Evolutionary conservation across 2,113 vertebrate species (phyloP), one percentile per base, ranked within the genome.

Genomic region (Tragelaphus buxtoni): DNA sequence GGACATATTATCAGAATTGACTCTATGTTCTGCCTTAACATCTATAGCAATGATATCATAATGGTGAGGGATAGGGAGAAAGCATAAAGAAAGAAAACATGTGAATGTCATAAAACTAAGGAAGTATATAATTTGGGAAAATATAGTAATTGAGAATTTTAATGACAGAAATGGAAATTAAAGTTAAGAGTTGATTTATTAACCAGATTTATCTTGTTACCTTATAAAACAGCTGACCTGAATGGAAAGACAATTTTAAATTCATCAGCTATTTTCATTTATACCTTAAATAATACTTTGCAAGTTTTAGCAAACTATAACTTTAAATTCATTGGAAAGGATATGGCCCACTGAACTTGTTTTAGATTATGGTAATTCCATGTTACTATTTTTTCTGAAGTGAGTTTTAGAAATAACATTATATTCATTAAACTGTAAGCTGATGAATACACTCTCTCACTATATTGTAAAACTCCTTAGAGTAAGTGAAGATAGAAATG

Each of bases 231-330:
- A 60, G 32, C 17, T 61, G 56, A 82, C 11, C 3, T 35, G 5
- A 97, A 88, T 93, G 5, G 74, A 82, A 87, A 92, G 32, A 88
- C 81, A 65, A 58, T 12, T 17, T 91, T 87, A n/a, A 92, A 90
- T 83, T 58, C 22, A 86, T 26, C 42, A 58, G 2, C 10, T 65
- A 77, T 85, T 80, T 81, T 45, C 39, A 88, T 9, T 84, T 95
- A 69, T 85, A 20, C 4, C 28, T 96, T 93, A 61, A 94, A 32
- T 74, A 9, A 65, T 87, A 5, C 22, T 83, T 91, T 92, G 12
- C 20, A 49, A 35, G 91, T 63, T 77, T 95, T 35, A 72, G 20
- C 83, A 4, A 26, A 56, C 4, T 91, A 1, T 95, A 94, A 56
- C 1, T 69, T 61, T 87, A 93, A 91, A 91, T 30, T 92, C 14